Conservation (phyloP, 1,140 invertebrate species). For the Ceratosolen solmsi region DNA sequence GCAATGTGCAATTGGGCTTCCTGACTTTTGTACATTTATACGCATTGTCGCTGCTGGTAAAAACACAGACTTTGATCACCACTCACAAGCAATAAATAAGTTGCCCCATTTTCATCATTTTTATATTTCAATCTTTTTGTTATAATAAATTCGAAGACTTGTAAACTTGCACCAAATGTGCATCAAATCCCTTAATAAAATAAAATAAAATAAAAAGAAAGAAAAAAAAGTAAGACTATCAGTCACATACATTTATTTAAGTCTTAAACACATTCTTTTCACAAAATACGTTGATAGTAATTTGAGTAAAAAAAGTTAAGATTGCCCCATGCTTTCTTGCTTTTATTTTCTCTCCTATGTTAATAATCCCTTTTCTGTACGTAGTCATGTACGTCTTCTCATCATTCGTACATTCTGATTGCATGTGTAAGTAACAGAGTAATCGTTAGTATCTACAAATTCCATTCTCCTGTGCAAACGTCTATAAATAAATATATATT, state of each 20-base stretch:
- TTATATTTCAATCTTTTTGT: constrained; percentile 11
- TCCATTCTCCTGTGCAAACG: constrained; percentile 47
- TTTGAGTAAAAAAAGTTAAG: constrained; percentile 26
- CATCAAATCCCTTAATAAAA: constrained; percentile 19
- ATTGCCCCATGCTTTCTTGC: not conserved
- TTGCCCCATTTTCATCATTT: not conserved
- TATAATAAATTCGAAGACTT: constrained; percentile 25
- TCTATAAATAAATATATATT: constrained; percentile 34
- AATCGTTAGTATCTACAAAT: constrained; percentile 61
- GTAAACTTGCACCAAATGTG: constrained; percentile 42
- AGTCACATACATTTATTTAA: constrained; percentile 34
- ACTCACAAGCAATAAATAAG: constrained; percentile 35
- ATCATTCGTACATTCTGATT: constrained; percentile 17
- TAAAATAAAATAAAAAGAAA: constrained; percentile 17
- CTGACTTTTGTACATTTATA: constrained; percentile 69
- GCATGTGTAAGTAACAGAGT: constrained; percentile 23
- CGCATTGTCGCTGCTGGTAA: constrained; percentile 72
- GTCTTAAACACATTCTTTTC: constrained; percentile 24
- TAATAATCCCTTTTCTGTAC: constrained; percentile 23
- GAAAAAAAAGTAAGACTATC: too few relatives aligned
- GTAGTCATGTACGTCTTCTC: not conserved
- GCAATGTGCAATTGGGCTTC: constrained; percentile 44
- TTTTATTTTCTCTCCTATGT: not conserved
- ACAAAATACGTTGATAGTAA: constrained; percentile 35
- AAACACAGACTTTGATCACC: constrained; percentile 57